Base-by-base conservation (phyloP, 2,797 vertebrate genomes). In the Glossophaga mutica region DNA sequence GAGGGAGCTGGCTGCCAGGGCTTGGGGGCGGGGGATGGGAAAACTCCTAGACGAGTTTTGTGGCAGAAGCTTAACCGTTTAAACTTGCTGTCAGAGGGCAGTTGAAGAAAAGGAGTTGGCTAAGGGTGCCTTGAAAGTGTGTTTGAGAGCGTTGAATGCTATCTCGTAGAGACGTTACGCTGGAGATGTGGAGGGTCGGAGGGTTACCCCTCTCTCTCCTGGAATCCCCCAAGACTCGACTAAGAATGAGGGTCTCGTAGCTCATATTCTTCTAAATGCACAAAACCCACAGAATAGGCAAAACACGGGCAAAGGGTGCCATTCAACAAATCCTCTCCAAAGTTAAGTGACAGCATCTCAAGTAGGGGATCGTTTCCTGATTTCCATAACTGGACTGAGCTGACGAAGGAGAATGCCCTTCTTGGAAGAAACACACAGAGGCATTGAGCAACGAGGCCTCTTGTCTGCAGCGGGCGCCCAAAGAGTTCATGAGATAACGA, bases 21-120 rank as follows among this genome's bases (percentile, higher is more conserved):
- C 15, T 32, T 15, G n/a, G 65, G 74, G 90, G 91, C 59, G 22
- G 26, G 90, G 90, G 92, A 88, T 26, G 19, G 90, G 96, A 95
- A 94, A 94, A 67, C n/a, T 92, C 79, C 71, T 10, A 83, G 90
- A 94, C 88, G 93, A 94, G 94, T 97, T 32, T 93, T 94, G 96
- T 97, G 97, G 97, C 77, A 86, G 84, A 95, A 84, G 89, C 84
- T 24, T 9, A 65, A 79, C 37, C 5, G 84, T 89, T 94, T 59
- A 91, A 97, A 97, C 91, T 92, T 84, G 90, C 83, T 92, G 79
- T 67, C 87, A 92, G 96, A 82, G 92, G 88, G 24, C n/a, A 32
- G 94, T 95, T 97, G 86, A 57, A 94, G 95, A 96, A 97, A 94
- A 87, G 26, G 95, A 94, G 81, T 48, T n/a, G 48, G 3, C 48